phyloP scores from a whole-genome alignment of 2,888 invertebrate genomes.

The Anthophora plumipes region DNA sequence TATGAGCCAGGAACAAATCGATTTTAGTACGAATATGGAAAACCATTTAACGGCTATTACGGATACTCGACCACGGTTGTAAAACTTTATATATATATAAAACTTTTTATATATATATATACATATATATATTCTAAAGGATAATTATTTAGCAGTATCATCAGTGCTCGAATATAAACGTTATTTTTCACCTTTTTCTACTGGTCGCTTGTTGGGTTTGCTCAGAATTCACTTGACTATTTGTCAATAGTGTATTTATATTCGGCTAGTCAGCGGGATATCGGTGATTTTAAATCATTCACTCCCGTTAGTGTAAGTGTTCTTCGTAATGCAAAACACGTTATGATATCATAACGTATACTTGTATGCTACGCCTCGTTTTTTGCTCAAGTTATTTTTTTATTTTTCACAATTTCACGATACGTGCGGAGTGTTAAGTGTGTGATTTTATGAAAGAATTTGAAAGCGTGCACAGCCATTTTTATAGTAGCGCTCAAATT shows the following conservation, averaged over 20 bases:
- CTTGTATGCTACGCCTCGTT: conserved; percentile 65
- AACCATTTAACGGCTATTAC: conserved; percentile 44
- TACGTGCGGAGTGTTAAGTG: conserved; percentile 74
- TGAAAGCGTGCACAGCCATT: conserved; percentile 66
- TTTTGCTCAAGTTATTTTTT: conserved; percentile 73
- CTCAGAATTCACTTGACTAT: conserved; percentile 59
- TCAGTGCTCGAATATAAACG: conserved; percentile 58
- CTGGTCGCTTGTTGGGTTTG: conserved; percentile 62
- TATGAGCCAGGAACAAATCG: conserved; percentile 42
- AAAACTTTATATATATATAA: conserved; percentile 43
- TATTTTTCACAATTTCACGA: conserved; percentile 67
- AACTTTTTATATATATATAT: too few species aligned
- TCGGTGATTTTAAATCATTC: conserved; percentile 66
- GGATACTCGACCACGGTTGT: conserved; percentile 47
- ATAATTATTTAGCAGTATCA: conserved; percentile 53
- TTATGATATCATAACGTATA: conserved; percentile 66
- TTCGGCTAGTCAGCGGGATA: conserved; percentile 81
- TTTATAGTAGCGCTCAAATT: conserved; percentile 68
- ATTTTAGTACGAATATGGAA: conserved; percentile 44
- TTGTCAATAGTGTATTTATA: conserved; percentile 68
- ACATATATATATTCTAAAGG: conserved; percentile 37
- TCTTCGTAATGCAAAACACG: conserved; percentile 66
- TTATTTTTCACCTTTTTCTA: conserved; percentile 64
- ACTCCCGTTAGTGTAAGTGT: conserved; percentile 76
- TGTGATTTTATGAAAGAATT: conserved; percentile 69